These are phyloP conservation scores for Papilio demoleus DNA, from an alignment of 2,888 invertebrate species.

Conservation along the genomic window DNA sequence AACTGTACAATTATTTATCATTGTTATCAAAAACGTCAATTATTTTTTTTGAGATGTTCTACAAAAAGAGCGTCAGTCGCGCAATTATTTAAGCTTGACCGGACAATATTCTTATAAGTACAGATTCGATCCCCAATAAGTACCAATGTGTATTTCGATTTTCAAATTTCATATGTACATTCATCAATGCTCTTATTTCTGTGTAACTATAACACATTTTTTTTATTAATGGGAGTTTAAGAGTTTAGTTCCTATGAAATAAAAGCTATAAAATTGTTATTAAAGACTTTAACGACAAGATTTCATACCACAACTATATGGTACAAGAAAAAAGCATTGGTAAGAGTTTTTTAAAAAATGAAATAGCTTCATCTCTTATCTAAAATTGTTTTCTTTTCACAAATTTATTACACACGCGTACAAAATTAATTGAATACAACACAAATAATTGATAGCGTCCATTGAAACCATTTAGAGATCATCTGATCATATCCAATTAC, in stretches of 20 bases:
- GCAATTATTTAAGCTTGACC: too few species aligned
- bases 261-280: too few species aligned
- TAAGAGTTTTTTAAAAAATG: background rate
- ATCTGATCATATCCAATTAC: constrained; percentile 38
- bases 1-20: background rate
- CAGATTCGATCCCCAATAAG: too few species aligned
- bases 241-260: too few species aligned
- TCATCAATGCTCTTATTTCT: too few species aligned
- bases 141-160: too few species aligned
- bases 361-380: constrained; percentile 28
- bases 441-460: constrained; percentile 29
- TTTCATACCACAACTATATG: too few species aligned
- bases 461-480: constrained; percentile 31
- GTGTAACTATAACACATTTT: too few species aligned
- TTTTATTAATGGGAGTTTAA: too few species aligned
- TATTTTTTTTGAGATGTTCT: background rate
- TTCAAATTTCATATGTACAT: too few species aligned
- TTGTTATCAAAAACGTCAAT: constrained; percentile 11
- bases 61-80: background rate
- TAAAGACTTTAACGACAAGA: too few species aligned
- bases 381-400: constrained; percentile 20
- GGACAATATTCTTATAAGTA: too few species aligned
- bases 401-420: constrained; percentile 32
- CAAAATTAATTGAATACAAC: constrained; percentile 36
- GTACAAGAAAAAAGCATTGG: background rate